Conservation (phyloP, 2,113 vertebrate genomes). For the Mesoclemmys tuberculata region DNA sequence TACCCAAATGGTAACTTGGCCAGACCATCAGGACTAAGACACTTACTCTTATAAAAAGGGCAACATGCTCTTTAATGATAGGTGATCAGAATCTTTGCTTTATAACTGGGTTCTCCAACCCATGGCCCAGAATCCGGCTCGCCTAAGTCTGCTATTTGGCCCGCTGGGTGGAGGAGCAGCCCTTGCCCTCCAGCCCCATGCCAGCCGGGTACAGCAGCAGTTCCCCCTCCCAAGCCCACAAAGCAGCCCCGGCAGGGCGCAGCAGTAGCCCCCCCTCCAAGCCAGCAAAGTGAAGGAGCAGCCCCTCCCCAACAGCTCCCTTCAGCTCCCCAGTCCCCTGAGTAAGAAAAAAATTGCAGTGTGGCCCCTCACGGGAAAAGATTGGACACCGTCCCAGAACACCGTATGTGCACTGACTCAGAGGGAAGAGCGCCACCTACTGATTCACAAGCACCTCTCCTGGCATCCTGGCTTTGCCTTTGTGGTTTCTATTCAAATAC, state of each 20-base stretch:
- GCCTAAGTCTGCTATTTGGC: too few species aligned
- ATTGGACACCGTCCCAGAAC: accelerated
- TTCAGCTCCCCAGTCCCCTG: background rate
- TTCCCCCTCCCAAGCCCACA: too few species aligned
- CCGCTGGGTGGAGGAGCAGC: too few species aligned
- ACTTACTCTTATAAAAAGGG: background rate
- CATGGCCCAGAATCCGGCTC: too few species aligned
- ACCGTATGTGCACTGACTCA: accelerated
- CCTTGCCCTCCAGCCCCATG: too few species aligned
- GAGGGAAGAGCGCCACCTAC: background rate
- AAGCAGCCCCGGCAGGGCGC: too few species aligned
- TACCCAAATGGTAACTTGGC: background rate
- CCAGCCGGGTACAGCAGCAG: too few species aligned
- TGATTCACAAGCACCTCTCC: background rate
- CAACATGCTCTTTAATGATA: background rate
- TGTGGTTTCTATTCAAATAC: background rate
- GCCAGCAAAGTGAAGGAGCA: too few species aligned
- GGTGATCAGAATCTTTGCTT: background rate
- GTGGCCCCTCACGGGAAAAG: too few species aligned
- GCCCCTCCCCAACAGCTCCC: background rate
- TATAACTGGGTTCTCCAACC: background rate
- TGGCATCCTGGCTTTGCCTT: background rate
- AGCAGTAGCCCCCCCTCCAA: too few species aligned
- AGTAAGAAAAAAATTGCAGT: too few species aligned
- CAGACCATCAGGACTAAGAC: background rate